These are phyloP conservation scores for Poeciliopsis gracilis DNA, from an alignment of 2,797 vertebrate genomes.

Conservation along the genomic window DNA sequence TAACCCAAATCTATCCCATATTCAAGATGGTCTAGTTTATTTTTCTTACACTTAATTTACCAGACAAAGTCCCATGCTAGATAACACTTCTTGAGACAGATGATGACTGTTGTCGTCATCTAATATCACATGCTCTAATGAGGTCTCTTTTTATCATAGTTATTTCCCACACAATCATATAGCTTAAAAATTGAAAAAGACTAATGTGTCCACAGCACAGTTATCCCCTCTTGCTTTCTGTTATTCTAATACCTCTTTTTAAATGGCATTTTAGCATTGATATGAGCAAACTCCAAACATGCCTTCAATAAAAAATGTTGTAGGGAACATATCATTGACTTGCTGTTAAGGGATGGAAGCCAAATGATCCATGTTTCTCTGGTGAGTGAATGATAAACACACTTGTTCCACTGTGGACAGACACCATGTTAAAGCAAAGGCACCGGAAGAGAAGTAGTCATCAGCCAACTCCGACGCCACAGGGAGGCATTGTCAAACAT, in stretches of 20 bases:
- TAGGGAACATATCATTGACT: conserved; percentile 34
- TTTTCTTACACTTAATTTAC: neutral
- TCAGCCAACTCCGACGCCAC: conserved; percentile 71
- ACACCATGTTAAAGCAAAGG: conserved; percentile 64
- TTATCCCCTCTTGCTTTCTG: conserved; percentile 26
- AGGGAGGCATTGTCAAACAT: conserved; percentile 68
- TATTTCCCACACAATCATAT: neutral
- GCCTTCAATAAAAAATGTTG: neutral
- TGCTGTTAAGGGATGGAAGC: conserved; percentile 57
- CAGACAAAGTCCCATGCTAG: neutral
- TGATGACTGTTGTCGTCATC: neutral
- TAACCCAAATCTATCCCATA: neutral
- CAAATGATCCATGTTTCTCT: conserved; percentile 53
- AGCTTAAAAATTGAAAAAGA: neutral
- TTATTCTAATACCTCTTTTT: conserved; percentile 32
- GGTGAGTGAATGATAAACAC: conserved; percentile 61
- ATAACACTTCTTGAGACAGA: neutral
- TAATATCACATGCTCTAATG: neutral
- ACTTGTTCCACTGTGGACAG: conserved; percentile 48
- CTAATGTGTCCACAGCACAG: neutral
- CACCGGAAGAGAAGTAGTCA: conserved; percentile 61
- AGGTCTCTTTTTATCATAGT: neutral
- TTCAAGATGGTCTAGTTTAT: neutral
- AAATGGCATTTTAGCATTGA: neutral
- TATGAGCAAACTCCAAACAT: neutral